Evolutionary conservation across 2,888 invertebrate genomes (phyloP), one percentile per base, ranked within the genome.

Genomic region (Anorthoa munda): DNA sequence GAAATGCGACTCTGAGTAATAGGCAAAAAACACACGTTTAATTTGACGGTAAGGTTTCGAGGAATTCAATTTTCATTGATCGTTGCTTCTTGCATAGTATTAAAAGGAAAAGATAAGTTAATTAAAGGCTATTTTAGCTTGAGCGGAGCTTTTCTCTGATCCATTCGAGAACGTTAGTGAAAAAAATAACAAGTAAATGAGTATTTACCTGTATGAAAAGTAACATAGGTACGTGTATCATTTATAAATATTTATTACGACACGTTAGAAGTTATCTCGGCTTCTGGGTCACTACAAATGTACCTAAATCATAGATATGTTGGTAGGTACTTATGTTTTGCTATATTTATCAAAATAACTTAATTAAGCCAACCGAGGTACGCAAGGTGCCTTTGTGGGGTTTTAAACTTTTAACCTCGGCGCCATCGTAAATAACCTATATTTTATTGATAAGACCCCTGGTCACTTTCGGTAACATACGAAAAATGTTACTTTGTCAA

Each of bases 401-500:
- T 88, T 90, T 90, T 83, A 88, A 92, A 91, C 84, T 90, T 90
- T 88, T 86, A 90, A 89, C 87, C 88, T 85, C 89, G 93, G 94
- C 94, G 94, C 94, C 94, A 89, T 93, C 93, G 91, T 95, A 95
- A 95, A 95, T 93, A 94, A 93, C 84, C 89, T 93, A 93, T 93
- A 94, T 94, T 95, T 95, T 95, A 95, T 94, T 94, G 94, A 94
- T 93, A 94, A 95, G 91, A 91, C 89, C 91, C 90, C 90, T 91
- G 93, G 94, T 93, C 94, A 94, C 94, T 95, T 94, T 94, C 90
- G 91, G 93, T 93, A 94, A 95, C 91, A 94, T 95, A 95, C 94
- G 95, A 96, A 96, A 95, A 95, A 95, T 95, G 94, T 94, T 95
- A 96, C 96, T 93, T 96, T 95, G 95, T 96, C 93, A 91, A 91